phyloP scores from a whole-genome alignment of 2,797 vertebrate genomes.

The Acrossocheilus fasciatus region DNA sequence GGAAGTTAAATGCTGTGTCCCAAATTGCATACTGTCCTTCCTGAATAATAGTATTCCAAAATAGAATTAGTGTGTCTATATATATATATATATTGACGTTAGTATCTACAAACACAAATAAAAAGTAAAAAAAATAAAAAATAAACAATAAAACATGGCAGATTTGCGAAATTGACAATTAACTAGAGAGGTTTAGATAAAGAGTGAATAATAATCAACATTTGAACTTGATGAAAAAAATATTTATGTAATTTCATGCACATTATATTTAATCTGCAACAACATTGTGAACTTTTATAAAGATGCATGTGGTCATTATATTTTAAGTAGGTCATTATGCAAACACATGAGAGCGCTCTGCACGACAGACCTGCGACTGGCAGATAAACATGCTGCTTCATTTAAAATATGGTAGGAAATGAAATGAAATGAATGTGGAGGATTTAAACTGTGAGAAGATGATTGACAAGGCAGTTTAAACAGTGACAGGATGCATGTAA shows the following conservation, averaged over 20 bases:
- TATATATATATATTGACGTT: not conserved
- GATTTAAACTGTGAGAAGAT: not conserved
- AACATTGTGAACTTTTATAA: not conserved
- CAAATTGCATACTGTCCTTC: not conserved
- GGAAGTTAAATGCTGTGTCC: not conserved
- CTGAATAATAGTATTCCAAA: not conserved
- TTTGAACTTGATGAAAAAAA: not conserved
- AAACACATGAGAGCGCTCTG: not conserved
- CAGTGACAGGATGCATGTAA: not conserved
- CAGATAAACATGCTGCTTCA: not conserved
- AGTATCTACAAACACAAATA: not conserved
- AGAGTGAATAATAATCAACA: not conserved
- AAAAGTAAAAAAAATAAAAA: not conserved
- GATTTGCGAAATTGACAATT: not conserved
- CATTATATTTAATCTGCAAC: not conserved
- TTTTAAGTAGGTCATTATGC: not conserved
- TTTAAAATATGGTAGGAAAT: not conserved
- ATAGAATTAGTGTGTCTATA: not conserved
- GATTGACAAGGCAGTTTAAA: not conserved
- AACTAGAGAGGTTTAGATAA: not conserved
- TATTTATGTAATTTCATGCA: not conserved
- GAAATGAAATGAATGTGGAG: not conserved
- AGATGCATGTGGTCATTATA: not conserved
- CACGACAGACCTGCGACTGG: not conserved
- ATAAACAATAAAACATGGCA: not conserved